These are phyloP conservation scores for Metellina segmentata DNA, from an alignment of 2,888 invertebrate species.

Conservation along the genomic window DNA sequence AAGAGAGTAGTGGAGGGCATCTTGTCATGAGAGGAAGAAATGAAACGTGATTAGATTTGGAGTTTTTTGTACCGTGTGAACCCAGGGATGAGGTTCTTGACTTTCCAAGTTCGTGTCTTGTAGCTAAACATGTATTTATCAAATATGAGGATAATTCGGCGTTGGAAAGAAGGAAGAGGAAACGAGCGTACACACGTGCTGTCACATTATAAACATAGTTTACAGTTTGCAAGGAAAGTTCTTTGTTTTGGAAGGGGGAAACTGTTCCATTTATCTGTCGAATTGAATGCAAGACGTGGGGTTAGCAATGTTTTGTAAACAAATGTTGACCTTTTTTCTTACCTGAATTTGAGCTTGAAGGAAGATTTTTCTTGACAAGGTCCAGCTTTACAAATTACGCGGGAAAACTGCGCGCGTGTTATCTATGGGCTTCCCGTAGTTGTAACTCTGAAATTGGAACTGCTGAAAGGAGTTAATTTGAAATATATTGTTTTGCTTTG, in stretches of 20 bases:
- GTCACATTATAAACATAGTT: too few relatives aligned
- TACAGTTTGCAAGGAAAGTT: not conserved
- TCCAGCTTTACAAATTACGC: not conserved
- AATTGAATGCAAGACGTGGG: not conserved
- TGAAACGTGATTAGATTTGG: constrained; percentile 23
- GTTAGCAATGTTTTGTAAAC: not conserved
- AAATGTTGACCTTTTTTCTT: not conserved
- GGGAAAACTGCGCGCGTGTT: not conserved
- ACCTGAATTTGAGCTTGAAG: not conserved
- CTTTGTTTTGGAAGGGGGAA: constrained; percentile 1
- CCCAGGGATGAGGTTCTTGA: constrained; percentile 52
- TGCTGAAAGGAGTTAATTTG: too few relatives aligned
- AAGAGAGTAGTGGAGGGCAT: not conserved
- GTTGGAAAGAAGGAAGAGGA: constrained; percentile 12
- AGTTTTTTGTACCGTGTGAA: constrained; percentile 40
- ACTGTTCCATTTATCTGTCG: not conserved
- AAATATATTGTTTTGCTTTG: too few relatives aligned
- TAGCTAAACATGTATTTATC: constrained; percentile 8
- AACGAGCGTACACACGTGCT: not conserved
- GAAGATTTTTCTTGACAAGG: not conserved
- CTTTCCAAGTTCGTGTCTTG: constrained; percentile 48
- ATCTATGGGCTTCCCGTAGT: not conserved
- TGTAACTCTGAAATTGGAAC: too few relatives aligned
- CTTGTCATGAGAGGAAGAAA: not conserved
- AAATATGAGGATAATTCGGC: constrained; percentile 6